phyloP scores from a whole-genome alignment of 2,888 invertebrate species.

The Phyllotreta striolata region DNA sequence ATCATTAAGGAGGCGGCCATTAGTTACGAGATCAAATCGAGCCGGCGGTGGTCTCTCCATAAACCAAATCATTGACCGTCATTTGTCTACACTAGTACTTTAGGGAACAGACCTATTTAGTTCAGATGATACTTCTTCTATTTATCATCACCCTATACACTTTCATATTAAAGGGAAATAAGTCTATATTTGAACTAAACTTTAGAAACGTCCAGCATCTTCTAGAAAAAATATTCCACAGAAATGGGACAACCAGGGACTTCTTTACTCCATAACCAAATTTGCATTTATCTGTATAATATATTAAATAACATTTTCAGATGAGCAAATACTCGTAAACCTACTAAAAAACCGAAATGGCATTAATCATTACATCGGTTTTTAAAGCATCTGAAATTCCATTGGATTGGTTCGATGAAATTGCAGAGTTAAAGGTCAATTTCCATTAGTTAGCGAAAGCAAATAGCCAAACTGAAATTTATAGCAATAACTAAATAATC shows the following conservation, averaged over 20 bases:
- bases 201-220: too few relatives aligned
- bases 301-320: too few relatives aligned
- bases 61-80: conserved; percentile 48
- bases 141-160: conserved; percentile 26
- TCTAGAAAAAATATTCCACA: too few relatives aligned
- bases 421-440: conserved; percentile 21
- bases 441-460: conserved; percentile 20
- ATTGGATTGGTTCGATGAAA: conserved; percentile 8
- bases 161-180: neutral
- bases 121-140: conserved; percentile 35
- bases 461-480: conserved; percentile 27
- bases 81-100: conserved; percentile 45
- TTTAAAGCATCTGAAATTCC: conserved; percentile 4
- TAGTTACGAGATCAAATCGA: conserved; percentile 52
- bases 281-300: too few relatives aligned
- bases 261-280: too few relatives aligned
- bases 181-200: too few relatives aligned
- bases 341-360: too few relatives aligned
- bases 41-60: conserved; percentile 49
- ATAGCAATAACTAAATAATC: conserved; percentile 40
- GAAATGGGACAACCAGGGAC: too few relatives aligned
- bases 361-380: neutral
- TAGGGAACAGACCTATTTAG: conserved; percentile 36
- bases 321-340: too few relatives aligned
- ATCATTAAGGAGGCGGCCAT: conserved; percentile 50